Conservation (phyloP, 1,140 invertebrate species). For the Drosophila obscura region DNA sequence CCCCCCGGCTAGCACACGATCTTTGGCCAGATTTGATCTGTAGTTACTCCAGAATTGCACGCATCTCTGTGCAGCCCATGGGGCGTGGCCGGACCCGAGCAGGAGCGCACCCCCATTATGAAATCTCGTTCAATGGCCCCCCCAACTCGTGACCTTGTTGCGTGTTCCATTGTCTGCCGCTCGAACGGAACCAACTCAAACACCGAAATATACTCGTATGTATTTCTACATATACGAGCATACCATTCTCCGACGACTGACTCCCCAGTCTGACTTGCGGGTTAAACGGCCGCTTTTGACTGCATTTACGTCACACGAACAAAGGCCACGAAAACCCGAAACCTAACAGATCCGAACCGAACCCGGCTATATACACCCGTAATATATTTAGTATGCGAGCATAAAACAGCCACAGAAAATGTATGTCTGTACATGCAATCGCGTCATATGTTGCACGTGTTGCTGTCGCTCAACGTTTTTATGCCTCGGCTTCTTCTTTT, state of each 20-base stretch:
- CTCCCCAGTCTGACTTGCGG: slow-evolving; percentile 20
- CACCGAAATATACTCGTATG: slow-evolving; percentile 10
- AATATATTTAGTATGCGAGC: slow-evolving; percentile 1
- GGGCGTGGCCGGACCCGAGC: slow-evolving; percentile 15
- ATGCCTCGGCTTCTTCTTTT: slow-evolving; percentile 46
- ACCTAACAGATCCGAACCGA: slow-evolving; percentile 6
- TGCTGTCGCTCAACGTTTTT: slow-evolving; percentile 60
- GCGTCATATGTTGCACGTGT: slow-evolving; percentile 63
- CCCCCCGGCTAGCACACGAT: slow-evolving; percentile 56
- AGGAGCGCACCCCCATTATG: slow-evolving; percentile 30
- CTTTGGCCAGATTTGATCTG: slow-evolving; percentile 18
- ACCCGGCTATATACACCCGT: slow-evolving; percentile 1
- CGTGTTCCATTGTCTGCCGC: slow-evolving; percentile 47
- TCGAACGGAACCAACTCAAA: slow-evolving; percentile 29
- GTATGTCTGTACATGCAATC: slow-evolving; percentile 28
- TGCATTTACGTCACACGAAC: slow-evolving; percentile 71
- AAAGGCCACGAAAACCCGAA: slow-evolving; percentile 39
- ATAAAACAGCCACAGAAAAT: slow-evolving; percentile 33
- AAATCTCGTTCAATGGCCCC: slow-evolving; percentile 53
- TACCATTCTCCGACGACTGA: neutral
- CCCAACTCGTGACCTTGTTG: slow-evolving; percentile 75
- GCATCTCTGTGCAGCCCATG: neutral
- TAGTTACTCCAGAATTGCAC: slow-evolving; percentile 44
- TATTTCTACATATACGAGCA: too few species aligned
- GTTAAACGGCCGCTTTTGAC: slow-evolving; percentile 69